Percentiles rank a stretch among this genome's conserved stretches.
Evolutionary conservation across 1,140 invertebrate genomes (phyloP).

Genomic region (Zaprionus gabonicus): DNA sequence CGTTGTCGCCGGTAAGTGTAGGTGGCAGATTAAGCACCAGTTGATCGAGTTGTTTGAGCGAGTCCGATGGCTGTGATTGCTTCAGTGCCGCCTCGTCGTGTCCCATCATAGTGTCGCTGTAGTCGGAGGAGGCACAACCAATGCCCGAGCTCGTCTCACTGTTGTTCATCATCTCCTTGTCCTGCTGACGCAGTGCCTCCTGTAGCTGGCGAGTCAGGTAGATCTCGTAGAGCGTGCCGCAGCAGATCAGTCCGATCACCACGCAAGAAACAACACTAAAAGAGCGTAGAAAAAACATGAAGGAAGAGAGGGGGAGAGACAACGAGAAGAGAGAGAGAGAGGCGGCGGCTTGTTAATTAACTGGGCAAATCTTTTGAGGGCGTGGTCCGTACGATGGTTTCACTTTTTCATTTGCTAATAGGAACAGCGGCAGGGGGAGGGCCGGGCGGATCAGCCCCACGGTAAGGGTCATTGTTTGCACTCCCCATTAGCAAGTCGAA

Average conservation of each 20-base stretch:
- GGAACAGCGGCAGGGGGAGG: neutral
- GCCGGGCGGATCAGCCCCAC: too few species aligned
- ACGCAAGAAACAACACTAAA: slow-evolving; percentile 86
- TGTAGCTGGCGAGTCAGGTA: slow-evolving; percentile 84
- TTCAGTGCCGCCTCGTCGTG: slow-evolving; percentile 63
- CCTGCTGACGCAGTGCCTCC: slow-evolving; percentile 70
- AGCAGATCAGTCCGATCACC: slow-evolving; percentile 86
- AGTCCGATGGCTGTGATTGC: slow-evolving; percentile 59
- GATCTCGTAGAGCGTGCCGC: slow-evolving; percentile 88
- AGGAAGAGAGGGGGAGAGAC: slow-evolving; percentile 28
- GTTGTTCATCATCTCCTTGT: slow-evolving; percentile 83
- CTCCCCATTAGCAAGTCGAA: slow-evolving; percentile 38
- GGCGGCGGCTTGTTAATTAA: slow-evolving; percentile 35
- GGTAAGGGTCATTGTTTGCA: slow-evolving; percentile 26
- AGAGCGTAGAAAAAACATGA: slow-evolving; percentile 31
- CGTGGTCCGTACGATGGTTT: slow-evolving; percentile 34
- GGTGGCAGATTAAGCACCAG: slow-evolving; percentile 79
- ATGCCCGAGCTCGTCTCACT: slow-evolving; percentile 84
- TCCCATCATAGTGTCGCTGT: slow-evolving; percentile 74
- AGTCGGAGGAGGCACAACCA: slow-evolving; percentile 84
- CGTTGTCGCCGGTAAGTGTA: slow-evolving; percentile 51
- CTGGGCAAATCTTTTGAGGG: slow-evolving; percentile 23
- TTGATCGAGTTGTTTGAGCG: slow-evolving; percentile 75
- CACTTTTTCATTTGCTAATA: slow-evolving; percentile 40
- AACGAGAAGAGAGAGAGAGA: slow-evolving; percentile 12